These are phyloP conservation scores for Donacobius atricapilla DNA, from an alignment of 2,113 vertebrate genomes.

Conservation along the genomic window DNA sequence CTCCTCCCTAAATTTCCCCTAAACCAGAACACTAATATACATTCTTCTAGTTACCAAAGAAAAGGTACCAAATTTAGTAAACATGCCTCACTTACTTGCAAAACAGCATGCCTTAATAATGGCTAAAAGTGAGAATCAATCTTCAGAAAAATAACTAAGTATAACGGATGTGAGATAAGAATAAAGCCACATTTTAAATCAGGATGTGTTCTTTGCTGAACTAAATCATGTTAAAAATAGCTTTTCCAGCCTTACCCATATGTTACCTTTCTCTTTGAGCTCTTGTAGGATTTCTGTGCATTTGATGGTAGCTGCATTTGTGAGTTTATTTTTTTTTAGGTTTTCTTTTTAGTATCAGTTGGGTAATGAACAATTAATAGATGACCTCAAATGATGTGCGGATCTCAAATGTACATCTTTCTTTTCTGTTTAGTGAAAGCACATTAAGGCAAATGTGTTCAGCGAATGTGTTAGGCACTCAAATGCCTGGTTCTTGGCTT, in stretches of 20 bases:
- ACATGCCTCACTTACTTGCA: neutral
- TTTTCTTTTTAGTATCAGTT: neutral
- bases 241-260: constrained; percentile 48
- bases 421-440: neutral
- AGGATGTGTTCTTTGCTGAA: constrained; percentile 46
- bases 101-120: constrained; percentile 27
- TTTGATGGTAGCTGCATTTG: neutral
- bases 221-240: constrained; percentile 58
- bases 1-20: neutral
- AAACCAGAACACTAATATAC: neutral
- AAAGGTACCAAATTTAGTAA: constrained; percentile 10
- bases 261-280: constrained; percentile 56
- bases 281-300: neutral
- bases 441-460: neutral
- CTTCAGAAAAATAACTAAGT: constrained; percentile 46
- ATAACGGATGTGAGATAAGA: constrained; percentile 48
- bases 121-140: constrained; percentile 6
- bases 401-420: neutral
- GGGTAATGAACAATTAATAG: neutral
- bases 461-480: neutral
- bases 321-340: neutral
- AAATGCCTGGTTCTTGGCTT: neutral
- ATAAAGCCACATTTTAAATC: constrained; percentile 49
- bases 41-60: neutral
- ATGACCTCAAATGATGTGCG: neutral